Conservation (phyloP, 1,140 invertebrate species). For the Microplitis mediator region DNA sequence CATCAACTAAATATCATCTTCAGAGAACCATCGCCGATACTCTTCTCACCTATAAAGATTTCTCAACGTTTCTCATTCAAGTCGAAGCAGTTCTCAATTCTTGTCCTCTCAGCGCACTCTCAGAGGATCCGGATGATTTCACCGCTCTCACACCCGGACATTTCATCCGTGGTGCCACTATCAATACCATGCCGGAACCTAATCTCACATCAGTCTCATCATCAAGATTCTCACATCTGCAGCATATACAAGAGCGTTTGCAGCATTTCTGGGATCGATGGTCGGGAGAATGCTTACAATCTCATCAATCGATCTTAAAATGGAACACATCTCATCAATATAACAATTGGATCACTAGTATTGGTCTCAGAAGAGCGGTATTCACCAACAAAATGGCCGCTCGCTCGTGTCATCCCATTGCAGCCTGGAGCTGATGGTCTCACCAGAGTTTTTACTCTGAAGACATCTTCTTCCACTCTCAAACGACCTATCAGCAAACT, state of each 20-base stretch:
- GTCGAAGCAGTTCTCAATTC: constrained; percentile 1
- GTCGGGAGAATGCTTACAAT: not conserved
- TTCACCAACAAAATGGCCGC: too few relatives aligned
- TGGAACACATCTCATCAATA: not conserved
- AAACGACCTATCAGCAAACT: constrained; percentile 9
- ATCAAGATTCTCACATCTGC: not conserved
- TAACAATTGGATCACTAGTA: not conserved
- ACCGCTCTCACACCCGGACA: too few relatives aligned
- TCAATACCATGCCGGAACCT: not conserved
- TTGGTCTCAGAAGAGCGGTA: not conserved
- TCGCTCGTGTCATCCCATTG: not conserved
- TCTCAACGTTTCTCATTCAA: not conserved
- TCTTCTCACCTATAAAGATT: not conserved
- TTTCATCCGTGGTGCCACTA: not conserved
- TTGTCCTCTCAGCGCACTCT: not conserved
- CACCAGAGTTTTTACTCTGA: not conserved
- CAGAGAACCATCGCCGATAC: not conserved
- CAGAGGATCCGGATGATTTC: too few relatives aligned
- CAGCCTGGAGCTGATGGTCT: constrained; percentile 25
- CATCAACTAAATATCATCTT: not conserved
- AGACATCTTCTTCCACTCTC: not conserved
- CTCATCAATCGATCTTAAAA: not conserved
- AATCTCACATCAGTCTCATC: not conserved
- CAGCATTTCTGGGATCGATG: not conserved
- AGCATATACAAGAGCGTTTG: not conserved